Base-by-base conservation (phyloP, 1,140 invertebrate genomes). In the Spodoptera frugiperda region DNA sequence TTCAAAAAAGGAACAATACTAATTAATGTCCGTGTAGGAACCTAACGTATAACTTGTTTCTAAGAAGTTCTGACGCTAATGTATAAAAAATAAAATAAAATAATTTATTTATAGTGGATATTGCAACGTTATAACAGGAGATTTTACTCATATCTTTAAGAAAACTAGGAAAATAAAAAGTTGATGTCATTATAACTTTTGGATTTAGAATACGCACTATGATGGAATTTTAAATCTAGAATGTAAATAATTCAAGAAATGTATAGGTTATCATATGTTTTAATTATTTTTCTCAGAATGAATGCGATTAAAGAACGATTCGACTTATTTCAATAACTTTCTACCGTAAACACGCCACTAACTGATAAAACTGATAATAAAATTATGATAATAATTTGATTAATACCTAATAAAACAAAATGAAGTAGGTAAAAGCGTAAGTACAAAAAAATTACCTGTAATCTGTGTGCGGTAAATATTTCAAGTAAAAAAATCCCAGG, bases 391-490 rank as follows among this genome's bases (percentile, higher is more conserved):
- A 53, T 17, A 17, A 9, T 17, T 53, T 17, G 17, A 44, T 39
- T 44, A 63, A 44, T 12, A n/a, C 44, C 10, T 33, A 3, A 15
- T 2, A 44, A 19, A 19, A 46, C 39, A 44, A 44, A 17, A 63
- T 19, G n/a, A 44, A 46, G 9, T 11, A 63, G 6, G 44, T 1
- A 14, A 14, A 53, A 8, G 6, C 1, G 15, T n/a, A n/a, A n/a
- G n/a, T 17, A 15, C 10, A 63, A 44, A 44, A 39, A 17, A 49
- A 46, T 63, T 67, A 67, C 63, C 63, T 48, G 63, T 67, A 67
- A 49, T 4, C n/a, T 25, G 19, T 49, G 2, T 39, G n/a, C 19
- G n/a, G 17, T 19, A 49, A 67, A 19, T 67, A 9, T 39, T 25
- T n/a, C 33, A 63, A 19, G 44, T 19, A 49, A 39, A 25, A 25